Evolutionary conservation across 1,140 invertebrate genomes (phyloP).

Genomic region (Sinonovacula constricta): DNA sequence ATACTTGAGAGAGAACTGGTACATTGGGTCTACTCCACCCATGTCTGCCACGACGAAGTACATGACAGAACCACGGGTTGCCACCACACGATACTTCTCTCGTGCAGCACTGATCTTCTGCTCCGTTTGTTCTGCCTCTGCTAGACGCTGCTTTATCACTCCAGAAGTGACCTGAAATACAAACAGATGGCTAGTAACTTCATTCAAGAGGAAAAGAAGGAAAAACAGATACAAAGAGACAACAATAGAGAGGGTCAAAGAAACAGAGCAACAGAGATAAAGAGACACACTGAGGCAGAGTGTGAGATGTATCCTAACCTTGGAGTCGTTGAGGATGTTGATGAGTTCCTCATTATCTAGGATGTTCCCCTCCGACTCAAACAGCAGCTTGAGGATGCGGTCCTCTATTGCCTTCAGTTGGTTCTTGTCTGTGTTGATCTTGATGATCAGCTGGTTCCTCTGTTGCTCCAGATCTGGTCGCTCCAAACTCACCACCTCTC

Average conservation of each 20-base stretch:
- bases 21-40: slow-evolving; percentile 79
- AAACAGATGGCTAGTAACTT: too few relatives aligned
- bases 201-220: too few relatives aligned
- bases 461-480: slow-evolving; percentile 89
- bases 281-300: too few relatives aligned
- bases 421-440: slow-evolving; percentile 90
- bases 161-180: slow-evolving; percentile 75
- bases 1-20: slow-evolving; percentile 89
- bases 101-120: slow-evolving; percentile 76
- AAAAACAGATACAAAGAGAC: too few relatives aligned
- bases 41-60: slow-evolving; percentile 80
- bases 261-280: background rate
- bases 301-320: too few relatives aligned
- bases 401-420: slow-evolving; percentile 86
- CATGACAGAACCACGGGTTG: slow-evolving; percentile 78
- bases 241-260: too few relatives aligned
- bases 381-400: slow-evolving; percentile 77
- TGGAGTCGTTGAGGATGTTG: slow-evolving; percentile 78
- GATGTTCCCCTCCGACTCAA: slow-evolving; percentile 79
- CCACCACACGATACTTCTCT: slow-evolving; percentile 77
- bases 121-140: slow-evolving; percentile 89
- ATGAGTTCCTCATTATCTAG: slow-evolving; percentile 79
- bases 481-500: slow-evolving; percentile 82
- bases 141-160: slow-evolving; percentile 86
- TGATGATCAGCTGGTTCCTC: slow-evolving; percentile 88